phyloP scores from a whole-genome alignment of 2,888 invertebrate genomes.

The Trichogramma dendrolimi region DNA sequence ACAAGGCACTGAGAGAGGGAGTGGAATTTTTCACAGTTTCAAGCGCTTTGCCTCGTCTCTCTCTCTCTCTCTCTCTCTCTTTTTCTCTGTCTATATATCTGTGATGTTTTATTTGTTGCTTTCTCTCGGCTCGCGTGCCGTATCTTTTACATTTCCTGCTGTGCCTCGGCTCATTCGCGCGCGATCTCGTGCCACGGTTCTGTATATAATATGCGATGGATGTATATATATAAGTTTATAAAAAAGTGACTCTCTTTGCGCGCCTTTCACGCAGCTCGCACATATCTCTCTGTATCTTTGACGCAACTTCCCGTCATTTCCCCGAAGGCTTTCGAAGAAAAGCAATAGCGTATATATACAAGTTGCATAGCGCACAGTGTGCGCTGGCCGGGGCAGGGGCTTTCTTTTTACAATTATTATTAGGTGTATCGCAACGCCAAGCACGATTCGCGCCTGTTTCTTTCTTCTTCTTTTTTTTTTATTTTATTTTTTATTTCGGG shows the following conservation, averaged over 20 bases:
- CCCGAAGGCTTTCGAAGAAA: conserved; percentile 8
- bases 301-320: conserved; percentile 14
- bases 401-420: conserved; percentile 7
- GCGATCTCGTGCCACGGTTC: not conserved
- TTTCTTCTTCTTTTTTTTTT: too few species aligned
- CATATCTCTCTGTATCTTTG: not conserved
- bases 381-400: not conserved
- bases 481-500: too few species aligned
- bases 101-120: conserved; percentile 1
- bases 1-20: conserved; percentile 23
- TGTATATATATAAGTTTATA: too few species aligned
- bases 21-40: conserved; percentile 6
- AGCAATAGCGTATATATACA: conserved; percentile 9
- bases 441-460: too few species aligned
- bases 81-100: not conserved
- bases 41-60: not conserved
- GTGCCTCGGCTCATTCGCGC: not conserved
- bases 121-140: not conserved
- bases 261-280: too few species aligned
- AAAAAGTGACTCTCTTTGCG: too few species aligned
- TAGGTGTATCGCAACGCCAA: too few species aligned
- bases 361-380: not conserved
- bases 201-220: too few species aligned
- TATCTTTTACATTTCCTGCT: conserved; percentile 1
- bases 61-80: conserved; percentile 4